These are phyloP conservation scores for Chaetodon trifascialis DNA, from an alignment of 2,113 vertebrate species.

Conservation along the genomic window DNA sequence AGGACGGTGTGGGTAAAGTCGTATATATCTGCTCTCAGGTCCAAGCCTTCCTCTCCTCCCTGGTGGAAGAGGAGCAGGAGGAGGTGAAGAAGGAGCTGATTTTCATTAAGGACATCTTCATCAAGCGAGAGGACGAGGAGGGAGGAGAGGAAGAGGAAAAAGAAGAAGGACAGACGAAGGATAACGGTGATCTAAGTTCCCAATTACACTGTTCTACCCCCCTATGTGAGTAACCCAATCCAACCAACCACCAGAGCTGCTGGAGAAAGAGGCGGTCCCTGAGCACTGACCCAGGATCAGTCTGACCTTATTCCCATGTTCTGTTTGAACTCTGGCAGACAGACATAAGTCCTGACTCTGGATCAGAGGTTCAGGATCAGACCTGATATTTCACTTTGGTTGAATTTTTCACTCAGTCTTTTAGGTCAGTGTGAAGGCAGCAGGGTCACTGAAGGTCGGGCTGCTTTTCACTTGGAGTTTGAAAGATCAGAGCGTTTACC, in stretches of 20 bases:
- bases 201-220: conserved; percentile 81
- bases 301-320: neutral
- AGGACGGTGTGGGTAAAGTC: neutral
- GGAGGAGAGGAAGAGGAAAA: conserved; percentile 60
- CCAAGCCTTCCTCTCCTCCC: conserved; percentile 89
- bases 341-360: neutral
- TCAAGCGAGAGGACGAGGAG: conserved; percentile 80
- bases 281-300: conserved; percentile 69
- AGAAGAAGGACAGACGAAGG: conserved; percentile 69
- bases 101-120: conserved; percentile 93
- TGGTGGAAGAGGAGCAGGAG: conserved; percentile 89
- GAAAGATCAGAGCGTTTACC: neutral
- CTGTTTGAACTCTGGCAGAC: neutral
- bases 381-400: conserved; percentile 23
- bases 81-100: conserved; percentile 91
- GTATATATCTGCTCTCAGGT: conserved; percentile 82
- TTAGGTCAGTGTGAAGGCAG: no score
- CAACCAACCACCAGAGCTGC: conserved; percentile 42
- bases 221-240: conserved; percentile 79
- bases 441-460: neutral
- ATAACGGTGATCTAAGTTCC: conserved; percentile 89
- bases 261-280: conserved; percentile 43
- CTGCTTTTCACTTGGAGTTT: no score
- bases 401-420: no score
- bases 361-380: neutral